phyloP scores from a whole-genome alignment of 1,140 invertebrate species.

The Drosophila saltans region DNA sequence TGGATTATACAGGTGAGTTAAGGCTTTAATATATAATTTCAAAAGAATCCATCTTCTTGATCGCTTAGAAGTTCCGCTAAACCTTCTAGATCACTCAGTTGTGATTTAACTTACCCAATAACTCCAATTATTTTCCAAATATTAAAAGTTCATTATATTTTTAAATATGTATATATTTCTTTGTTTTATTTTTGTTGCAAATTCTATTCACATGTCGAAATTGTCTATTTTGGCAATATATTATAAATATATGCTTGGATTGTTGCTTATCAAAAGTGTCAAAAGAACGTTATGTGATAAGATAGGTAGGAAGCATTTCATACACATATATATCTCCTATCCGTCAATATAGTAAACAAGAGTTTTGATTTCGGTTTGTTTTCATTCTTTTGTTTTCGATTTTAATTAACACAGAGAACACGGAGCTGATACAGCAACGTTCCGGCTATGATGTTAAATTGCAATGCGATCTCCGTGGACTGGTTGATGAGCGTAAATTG shows the following conservation, averaged over 20 bases:
- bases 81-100: too few relatives aligned
- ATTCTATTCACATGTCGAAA: background rate
- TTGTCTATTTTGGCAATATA: slow-evolving; percentile 27
- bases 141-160: too few relatives aligned
- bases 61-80: too few relatives aligned
- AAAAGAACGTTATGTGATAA: background rate
- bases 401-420: slow-evolving; percentile 59
- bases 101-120: too few relatives aligned
- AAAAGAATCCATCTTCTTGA: too few relatives aligned
- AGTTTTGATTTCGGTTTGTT: slow-evolving; percentile 10
- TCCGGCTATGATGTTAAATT: slow-evolving; percentile 68
- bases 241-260: slow-evolving; percentile 37
- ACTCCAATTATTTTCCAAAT: too few relatives aligned
- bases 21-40: too few relatives aligned
- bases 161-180: background rate
- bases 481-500: slow-evolving; percentile 61
- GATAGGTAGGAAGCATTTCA: background rate
- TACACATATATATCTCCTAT: background rate
- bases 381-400: background rate
- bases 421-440: slow-evolving; percentile 73
- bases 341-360: slow-evolving; percentile 42
- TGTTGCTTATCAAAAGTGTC: slow-evolving; percentile 44
- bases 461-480: slow-evolving; percentile 70
- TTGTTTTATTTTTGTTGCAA: background rate
- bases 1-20: slow-evolving; percentile 66